phyloP scores from a whole-genome alignment of 2,888 invertebrate genomes.

The Ptycholaimellus sp. region DNA sequence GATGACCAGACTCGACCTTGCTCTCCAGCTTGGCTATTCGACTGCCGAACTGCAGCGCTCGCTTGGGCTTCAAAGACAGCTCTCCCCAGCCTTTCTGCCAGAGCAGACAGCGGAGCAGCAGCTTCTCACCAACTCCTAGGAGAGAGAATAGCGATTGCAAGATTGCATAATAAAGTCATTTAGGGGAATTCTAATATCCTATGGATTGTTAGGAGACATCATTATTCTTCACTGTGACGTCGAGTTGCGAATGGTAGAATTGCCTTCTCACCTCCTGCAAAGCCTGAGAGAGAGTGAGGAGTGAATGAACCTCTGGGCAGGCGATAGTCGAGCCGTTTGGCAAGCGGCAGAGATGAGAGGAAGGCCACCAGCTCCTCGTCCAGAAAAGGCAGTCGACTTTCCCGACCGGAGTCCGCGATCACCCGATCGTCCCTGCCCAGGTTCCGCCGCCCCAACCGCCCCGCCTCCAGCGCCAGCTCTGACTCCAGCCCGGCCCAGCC shows the following conservation, averaged over 20 bases:
- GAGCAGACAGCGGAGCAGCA: slow-evolving; percentile 43
- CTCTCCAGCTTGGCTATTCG: slow-evolving; percentile 55
- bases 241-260: too few species aligned
- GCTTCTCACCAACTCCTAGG: slow-evolving; percentile 74
- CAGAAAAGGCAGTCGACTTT: slow-evolving; percentile 43
- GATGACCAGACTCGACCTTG: too few species aligned
- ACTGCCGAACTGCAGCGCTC: slow-evolving; percentile 90
- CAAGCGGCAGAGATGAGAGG: slow-evolving; percentile 31
- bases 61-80: slow-evolving; percentile 47
- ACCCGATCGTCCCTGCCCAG: slow-evolving; percentile 73
- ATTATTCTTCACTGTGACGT: too few species aligned
- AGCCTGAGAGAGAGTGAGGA: too few species aligned
- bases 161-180: too few species aligned
- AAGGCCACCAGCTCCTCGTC: slow-evolving; percentile 37
- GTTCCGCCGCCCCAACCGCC: slow-evolving; percentile 62
- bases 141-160: too few species aligned
- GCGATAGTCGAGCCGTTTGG: too few species aligned
- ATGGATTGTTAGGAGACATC: too few species aligned
- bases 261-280: too few species aligned
- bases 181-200: too few species aligned
- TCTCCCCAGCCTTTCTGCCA: slow-evolving; percentile 22
- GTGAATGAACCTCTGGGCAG: too few species aligned
- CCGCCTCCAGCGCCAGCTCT: slow-evolving; percentile 52
- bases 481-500: slow-evolving; percentile 35
- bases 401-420: slow-evolving; percentile 55